Evolutionary conservation across 1,140 invertebrate species (phyloP), one percentile per base, ranked within the genome.

Genomic region (Achroia grisella): DNA sequence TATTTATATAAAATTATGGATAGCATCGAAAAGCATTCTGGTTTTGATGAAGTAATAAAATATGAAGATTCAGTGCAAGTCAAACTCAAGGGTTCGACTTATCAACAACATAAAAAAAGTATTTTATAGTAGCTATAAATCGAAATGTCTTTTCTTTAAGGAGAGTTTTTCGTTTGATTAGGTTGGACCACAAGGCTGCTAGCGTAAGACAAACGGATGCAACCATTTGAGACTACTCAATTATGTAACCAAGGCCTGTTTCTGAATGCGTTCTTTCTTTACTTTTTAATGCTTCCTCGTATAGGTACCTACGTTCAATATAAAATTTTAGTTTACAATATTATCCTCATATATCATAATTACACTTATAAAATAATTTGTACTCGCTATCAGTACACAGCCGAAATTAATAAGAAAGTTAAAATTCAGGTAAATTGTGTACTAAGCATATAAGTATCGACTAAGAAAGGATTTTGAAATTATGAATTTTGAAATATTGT

Each of bases 191-290:
- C 50, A 56, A 52, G 44, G 44, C 48, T 31, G 47, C 32, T 41
- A 42, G 42, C 43, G 48, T 62, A 53, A 62, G 54, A 50, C 56
- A 60, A 63, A 58, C 78, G 78, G 78, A 82, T 77, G 73, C 59
- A 60, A 56, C 64, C 78, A 61, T 77, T 82, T 76, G 75, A 73
- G 70, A 75, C 66, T 63, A 56, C 47, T 62, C 65, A 77, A 77
- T 79, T 73, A 79, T 67, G 60, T 50, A 59, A 54, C 39, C 40
- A 50, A 49, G 39, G 41, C 35, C 48, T 46, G 13, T 30, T 14
- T 30, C 2, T 12, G 34, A 14, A 28, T 37, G 28, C 12, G 31
- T 39, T 34, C 10, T 32, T 32, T 39, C 28, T 32, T 43, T 39
- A 27, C 39, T 37, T 2, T 39, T 43, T 27, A 31, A 27, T 43